Evolutionary conservation across 2,888 invertebrate species (phyloP).

Genomic region (Idaea aversata): DNA sequence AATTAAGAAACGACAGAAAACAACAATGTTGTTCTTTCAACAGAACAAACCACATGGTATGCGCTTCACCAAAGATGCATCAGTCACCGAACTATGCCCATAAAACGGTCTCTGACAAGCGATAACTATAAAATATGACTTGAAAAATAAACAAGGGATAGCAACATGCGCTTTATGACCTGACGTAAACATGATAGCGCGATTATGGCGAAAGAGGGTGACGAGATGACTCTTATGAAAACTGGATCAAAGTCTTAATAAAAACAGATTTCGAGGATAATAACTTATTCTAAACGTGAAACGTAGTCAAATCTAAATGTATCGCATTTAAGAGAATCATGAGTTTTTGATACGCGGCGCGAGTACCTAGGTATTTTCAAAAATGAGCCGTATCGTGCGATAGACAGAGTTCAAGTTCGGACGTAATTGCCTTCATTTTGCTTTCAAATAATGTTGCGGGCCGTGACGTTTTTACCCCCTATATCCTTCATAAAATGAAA

Average conservation of each 20-base stretch:
- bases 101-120: slow-evolving; percentile 47
- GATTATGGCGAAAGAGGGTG: slow-evolving; percentile 3
- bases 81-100: slow-evolving; percentile 48
- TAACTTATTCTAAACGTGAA: too few species aligned
- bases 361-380: too few species aligned
- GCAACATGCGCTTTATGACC: slow-evolving; percentile 22
- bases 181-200: slow-evolving; percentile 32
- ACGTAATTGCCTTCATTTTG: too few species aligned
- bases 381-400: too few species aligned
- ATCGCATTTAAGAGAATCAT: too few species aligned
- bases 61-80: slow-evolving; percentile 31
- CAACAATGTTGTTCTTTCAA: not conserved
- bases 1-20: not conserved
- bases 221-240: slow-evolving; percentile 3
- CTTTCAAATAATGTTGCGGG: too few species aligned
- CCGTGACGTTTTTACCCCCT: too few species aligned
- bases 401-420: too few species aligned
- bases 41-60: slow-evolving; percentile 10
- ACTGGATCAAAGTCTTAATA: slow-evolving; percentile 5
- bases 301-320: too few species aligned
- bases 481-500: too few species aligned
- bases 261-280: not conserved
- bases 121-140: slow-evolving; percentile 52
- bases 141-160: slow-evolving; percentile 44
- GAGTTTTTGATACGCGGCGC: too few species aligned